Conservation (phyloP, 2,888 invertebrate genomes). For the Rotaria magnacalcarata region DNA sequence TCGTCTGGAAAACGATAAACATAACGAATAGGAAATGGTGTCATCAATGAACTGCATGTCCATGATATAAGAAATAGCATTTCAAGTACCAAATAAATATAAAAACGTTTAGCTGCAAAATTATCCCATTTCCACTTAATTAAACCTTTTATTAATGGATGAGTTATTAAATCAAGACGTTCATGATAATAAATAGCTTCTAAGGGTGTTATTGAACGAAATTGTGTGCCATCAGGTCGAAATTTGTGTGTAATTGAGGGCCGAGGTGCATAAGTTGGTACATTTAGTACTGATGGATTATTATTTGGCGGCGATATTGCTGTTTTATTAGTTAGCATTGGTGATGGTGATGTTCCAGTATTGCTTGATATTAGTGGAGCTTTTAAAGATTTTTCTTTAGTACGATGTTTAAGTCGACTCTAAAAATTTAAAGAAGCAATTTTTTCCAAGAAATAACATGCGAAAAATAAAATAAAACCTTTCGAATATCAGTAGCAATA, state of each 20-base stretch:
- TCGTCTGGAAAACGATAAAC: constrained; percentile 12
- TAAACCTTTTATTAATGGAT: constrained; percentile 34
- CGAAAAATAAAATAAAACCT: background rate
- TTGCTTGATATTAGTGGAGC: background rate
- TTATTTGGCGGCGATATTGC: background rate
- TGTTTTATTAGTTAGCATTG: background rate
- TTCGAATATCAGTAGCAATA: background rate
- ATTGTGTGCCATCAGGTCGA: constrained; percentile 22
- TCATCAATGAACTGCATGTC: constrained; percentile 18
- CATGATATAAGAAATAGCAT: background rate
- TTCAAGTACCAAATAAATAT: background rate
- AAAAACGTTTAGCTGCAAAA: constrained; percentile 10
- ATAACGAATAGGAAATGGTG: constrained; percentile 31
- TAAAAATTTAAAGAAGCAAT: too few relatives aligned
- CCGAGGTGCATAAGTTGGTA: background rate
- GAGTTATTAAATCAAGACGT: constrained; percentile 27
- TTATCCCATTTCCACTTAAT: constrained; percentile 37
- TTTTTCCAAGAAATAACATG: too few relatives aligned
- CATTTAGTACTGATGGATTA: background rate
- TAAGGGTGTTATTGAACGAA: constrained; percentile 17
- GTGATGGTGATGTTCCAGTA: background rate
- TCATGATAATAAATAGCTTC: constrained; percentile 34
- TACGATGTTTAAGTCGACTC: background rate
- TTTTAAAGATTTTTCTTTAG: background rate
- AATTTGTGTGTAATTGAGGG: constrained; percentile 23